Evolutionary conservation across 1,140 invertebrate genomes (phyloP), one percentile per base, ranked within the genome.

Genomic region (Hycleus phaleratus): DNA sequence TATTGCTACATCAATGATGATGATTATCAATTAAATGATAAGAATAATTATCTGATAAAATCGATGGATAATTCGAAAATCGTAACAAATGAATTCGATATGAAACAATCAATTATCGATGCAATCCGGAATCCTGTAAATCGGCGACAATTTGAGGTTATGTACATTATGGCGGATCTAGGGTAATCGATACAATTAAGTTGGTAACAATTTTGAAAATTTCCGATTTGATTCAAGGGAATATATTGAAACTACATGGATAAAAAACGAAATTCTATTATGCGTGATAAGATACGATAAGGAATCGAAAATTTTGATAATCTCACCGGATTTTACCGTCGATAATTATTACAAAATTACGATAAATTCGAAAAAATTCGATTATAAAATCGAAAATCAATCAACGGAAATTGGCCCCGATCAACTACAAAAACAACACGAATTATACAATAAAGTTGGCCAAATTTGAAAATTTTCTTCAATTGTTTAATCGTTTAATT

Each of bases 271-370:
- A 46, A 59, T 65, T 11, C 12, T 69, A 4, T 43, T 73, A 1
- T 70, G 68, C 46, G 55, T 44, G 4, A 8, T 73, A 7, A 71
- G 65, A 58, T 73, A 68, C 39, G 61, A 71, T 44, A 42, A 18
- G 2, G 25, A 52, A 2, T 49, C n/a, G 10, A 65, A 68, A 56
- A 45, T 68, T 7, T 38, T 73, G 40, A 32, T 44, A 25, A 56
- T 71, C 43, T 58, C 57, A 56, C 71, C 71, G 11, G 71, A 73
- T 56, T 71, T 73, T 61, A 67, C 66, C 0, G 59, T 49, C n/a
- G 61, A 43, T 7, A 54, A 63, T 11, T 56, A 59, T 0, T 68
- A 71, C 49, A 25, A 8, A 8, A 12, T 68, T 2, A 26, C 45
- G 44, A 39, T 64, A 42, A 11, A 42, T 42, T 42, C 4, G 55